Conservation (phyloP, 2,888 invertebrate species). For the Liodrosophila aerea region DNA sequence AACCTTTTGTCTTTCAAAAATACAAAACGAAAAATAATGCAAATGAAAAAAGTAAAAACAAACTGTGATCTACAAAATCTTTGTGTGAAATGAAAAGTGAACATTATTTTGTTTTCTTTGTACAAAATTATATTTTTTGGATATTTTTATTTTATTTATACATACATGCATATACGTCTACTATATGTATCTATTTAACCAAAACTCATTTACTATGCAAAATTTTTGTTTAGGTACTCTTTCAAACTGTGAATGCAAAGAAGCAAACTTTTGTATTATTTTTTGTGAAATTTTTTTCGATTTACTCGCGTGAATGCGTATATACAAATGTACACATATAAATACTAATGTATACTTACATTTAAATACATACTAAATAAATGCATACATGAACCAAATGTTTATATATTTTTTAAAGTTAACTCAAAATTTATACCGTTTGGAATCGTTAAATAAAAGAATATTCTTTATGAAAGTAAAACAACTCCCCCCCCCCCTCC, state of each 20-base stretch:
- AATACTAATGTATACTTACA: slow-evolving; percentile 16
- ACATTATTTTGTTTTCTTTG: slow-evolving; percentile 59
- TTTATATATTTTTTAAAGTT: slow-evolving; percentile 50
- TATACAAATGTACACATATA: slow-evolving; percentile 11
- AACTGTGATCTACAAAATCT: slow-evolving; percentile 80
- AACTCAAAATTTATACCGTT: slow-evolving; percentile 65
- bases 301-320: slow-evolving; percentile 31
- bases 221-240: slow-evolving; percentile 74
- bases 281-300: slow-evolving; percentile 55
- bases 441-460: slow-evolving; percentile 28
- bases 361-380: slow-evolving; percentile 1
- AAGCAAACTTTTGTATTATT: slow-evolving; percentile 72
- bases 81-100: slow-evolving; percentile 53
- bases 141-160: slow-evolving; percentile 52
- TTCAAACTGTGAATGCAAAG: slow-evolving; percentile 65
- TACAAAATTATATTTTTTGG: slow-evolving; percentile 72
- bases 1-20: slow-evolving; percentile 22
- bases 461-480: slow-evolving; percentile 23
- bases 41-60: slow-evolving; percentile 63
- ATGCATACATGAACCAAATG: slow-evolving; percentile 36
- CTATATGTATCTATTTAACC: slow-evolving; percentile 33
- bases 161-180: too few relatives aligned
- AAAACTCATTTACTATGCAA: slow-evolving; percentile 53
- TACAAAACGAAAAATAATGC: slow-evolving; percentile 70
- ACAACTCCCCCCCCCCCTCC: neutral